Conservation (phyloP, 2,797 vertebrate species). For the Anguilla pacifica region DNA sequence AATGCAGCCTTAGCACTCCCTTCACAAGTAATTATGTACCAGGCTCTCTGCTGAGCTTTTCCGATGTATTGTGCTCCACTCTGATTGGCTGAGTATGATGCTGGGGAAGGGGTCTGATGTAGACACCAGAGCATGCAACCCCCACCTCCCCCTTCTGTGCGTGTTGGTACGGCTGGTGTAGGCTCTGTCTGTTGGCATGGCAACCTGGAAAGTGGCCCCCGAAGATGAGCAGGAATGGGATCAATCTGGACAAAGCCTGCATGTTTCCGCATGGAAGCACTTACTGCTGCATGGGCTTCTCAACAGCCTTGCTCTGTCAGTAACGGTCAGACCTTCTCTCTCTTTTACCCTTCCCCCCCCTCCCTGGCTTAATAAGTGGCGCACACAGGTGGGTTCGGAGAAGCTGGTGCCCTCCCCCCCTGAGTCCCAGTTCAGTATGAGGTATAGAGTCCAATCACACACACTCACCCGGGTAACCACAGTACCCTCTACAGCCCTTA, state of each 20-base stretch:
- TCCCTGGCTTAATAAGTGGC: conserved; percentile 75
- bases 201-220: conserved; percentile 55
- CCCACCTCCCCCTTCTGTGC: conserved; percentile 53
- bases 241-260: conserved; percentile 61
- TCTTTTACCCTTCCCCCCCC: conserved; percentile 61
- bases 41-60: neutral
- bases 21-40: neutral
- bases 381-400: conserved; percentile 80
- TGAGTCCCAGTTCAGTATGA: conserved; percentile 47
- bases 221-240: conserved; percentile 26
- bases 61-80: conserved; percentile 71
- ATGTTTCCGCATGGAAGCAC: conserved; percentile 71
- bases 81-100: conserved; percentile 48
- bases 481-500: neutral
- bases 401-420: conserved; percentile 59
- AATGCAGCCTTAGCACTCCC: neutral
- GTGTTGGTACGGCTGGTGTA: conserved; percentile 52
- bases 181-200: conserved; percentile 74
- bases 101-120: conserved; percentile 48
- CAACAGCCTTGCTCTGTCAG: conserved; percentile 67
- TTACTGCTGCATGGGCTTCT: conserved; percentile 71
- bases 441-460: conserved; percentile 14
- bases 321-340: conserved; percentile 81
- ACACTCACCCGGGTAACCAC: conserved; percentile 25
- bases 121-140: conserved; percentile 70